phyloP scores from a whole-genome alignment of 2,113 vertebrate genomes.

The Fulmarus glacialis region DNA sequence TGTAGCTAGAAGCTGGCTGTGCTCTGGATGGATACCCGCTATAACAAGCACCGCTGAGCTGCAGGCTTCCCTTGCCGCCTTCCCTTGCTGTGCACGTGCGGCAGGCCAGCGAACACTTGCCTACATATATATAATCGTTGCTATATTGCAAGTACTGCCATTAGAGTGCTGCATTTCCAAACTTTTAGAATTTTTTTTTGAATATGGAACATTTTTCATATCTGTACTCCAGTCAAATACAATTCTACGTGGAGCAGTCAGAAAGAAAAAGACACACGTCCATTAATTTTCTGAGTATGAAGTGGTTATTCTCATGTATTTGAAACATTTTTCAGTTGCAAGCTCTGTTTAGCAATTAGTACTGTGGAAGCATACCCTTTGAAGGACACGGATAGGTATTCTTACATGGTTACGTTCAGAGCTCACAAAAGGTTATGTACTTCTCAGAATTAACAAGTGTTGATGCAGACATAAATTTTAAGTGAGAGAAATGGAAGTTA shows the following conservation, averaged over 20 bases:
- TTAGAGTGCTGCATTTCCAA: background rate
- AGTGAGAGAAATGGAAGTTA: background rate
- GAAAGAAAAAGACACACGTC: background rate
- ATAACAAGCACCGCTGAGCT: background rate
- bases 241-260: background rate
- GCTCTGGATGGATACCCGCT: background rate
- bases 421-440: background rate
- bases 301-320: background rate
- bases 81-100: background rate
- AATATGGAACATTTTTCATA: background rate
- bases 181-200: background rate
- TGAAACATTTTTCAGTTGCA: background rate
- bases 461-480: background rate
- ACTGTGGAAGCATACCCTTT: conserved; percentile 3
- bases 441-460: conserved; percentile 20
- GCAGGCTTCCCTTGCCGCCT: background rate
- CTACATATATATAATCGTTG: accelerated
- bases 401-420: background rate
- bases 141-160: background rate
- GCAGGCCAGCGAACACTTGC: background rate
- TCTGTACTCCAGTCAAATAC: background rate
- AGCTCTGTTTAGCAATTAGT: background rate
- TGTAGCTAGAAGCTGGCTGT: background rate
- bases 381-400: conserved; percentile 7
- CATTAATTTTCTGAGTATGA: background rate